Percentiles rank a stretch among this genome's conserved stretches.
Evolutionary conservation across 2,113 vertebrate species (phyloP).

Genomic region (Chlorodrepanis virens): DNA sequence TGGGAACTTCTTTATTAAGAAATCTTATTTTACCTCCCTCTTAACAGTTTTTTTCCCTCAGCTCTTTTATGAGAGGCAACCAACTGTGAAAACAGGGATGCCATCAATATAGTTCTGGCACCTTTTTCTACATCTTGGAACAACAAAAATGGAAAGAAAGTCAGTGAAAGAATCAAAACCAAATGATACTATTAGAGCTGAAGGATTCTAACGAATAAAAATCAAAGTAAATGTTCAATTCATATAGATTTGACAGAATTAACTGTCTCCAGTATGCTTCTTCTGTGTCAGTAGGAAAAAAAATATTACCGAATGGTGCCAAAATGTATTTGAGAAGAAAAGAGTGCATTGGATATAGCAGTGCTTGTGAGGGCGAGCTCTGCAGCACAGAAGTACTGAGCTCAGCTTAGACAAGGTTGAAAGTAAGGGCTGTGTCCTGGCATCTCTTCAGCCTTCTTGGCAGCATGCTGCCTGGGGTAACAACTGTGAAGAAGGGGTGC

Average conservation of each 20-base stretch:
- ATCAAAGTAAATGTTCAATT: background rate
- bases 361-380: background rate
- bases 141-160: background rate
- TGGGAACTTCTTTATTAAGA: background rate
- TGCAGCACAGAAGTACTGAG: background rate
- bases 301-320: background rate
- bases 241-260: background rate
- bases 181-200: background rate
- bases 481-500: background rate
- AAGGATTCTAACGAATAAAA: background rate
- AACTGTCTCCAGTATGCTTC: background rate
- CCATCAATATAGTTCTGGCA: background rate
- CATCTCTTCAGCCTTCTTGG: background rate
- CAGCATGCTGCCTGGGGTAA: background rate
- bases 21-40: background rate
- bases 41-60: background rate
- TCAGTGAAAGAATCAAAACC: background rate
- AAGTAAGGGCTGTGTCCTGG: background rate
- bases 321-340: background rate
- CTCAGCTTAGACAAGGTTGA: fast-evolving
- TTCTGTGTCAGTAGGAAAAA: background rate
- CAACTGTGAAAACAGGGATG: background rate
- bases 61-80: background rate
- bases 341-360: fast-evolving
- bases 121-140: background rate